These are phyloP conservation scores for Acronicta psi DNA, from an alignment of 2,888 invertebrate species.

Conservation along the genomic window DNA sequence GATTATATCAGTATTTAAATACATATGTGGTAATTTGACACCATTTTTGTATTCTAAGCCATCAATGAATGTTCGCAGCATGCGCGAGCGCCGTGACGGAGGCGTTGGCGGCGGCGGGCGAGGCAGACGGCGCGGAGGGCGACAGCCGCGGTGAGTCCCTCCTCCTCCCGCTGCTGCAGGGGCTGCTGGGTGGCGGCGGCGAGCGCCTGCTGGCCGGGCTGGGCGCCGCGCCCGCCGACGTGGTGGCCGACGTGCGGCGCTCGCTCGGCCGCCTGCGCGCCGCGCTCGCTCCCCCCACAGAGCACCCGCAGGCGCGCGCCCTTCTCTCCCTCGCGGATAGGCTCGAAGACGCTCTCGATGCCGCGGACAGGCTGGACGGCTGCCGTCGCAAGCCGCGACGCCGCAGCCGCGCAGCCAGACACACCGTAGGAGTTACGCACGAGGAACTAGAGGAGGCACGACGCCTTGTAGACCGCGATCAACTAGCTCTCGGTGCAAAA, in stretches of 20 bases:
- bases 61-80: conserved; percentile 64
- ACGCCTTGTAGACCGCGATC: conserved; percentile 90
- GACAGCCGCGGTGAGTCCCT: conserved; percentile 93
- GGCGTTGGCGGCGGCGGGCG: conserved; percentile 80
- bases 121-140: conserved; percentile 58
- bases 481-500: conserved; percentile 65
- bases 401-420: conserved; percentile 91
- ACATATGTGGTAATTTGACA: too few species aligned
- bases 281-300: conserved; percentile 90
- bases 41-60: neutral
- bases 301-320: conserved; percentile 88
- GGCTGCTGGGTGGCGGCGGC: conserved; percentile 89
- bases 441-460: conserved; percentile 95
- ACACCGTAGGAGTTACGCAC: conserved; percentile 95
- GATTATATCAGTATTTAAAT: too few species aligned
- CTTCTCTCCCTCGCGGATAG: conserved; percentile 92
- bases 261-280: conserved; percentile 93
- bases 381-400: conserved; percentile 84
- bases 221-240: conserved; percentile 88
- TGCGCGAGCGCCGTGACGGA: conserved; percentile 84
- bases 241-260: conserved; percentile 93
- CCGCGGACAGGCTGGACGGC: conserved; percentile 78
- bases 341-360: conserved; percentile 89
- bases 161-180: conserved; percentile 91
- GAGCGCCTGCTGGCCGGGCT: conserved; percentile 80